Conservation (phyloP, 2,888 invertebrate species). For the Seladonia tumulorum region DNA sequence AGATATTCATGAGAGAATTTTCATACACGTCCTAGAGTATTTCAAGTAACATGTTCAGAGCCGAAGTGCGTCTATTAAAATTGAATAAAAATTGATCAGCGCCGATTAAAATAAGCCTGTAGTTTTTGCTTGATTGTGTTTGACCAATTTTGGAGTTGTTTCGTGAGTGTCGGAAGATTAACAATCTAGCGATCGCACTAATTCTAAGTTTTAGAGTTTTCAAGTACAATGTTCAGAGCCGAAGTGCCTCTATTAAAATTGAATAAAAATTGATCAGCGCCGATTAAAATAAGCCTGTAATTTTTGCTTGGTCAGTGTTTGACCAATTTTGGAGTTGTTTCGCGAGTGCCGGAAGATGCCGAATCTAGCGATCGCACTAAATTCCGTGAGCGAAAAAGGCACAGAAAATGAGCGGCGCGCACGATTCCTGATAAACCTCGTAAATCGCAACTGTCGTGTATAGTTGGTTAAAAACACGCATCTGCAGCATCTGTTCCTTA, state of each 20-base stretch:
- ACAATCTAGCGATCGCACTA: too few species aligned
- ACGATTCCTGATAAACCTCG: constrained; percentile 18
- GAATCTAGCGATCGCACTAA: constrained; percentile 1
- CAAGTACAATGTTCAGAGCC: background rate
- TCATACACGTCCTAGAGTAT: too few species aligned
- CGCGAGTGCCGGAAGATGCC: background rate
- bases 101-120: background rate
- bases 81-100: background rate
- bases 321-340: background rate
- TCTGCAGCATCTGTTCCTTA: constrained; percentile 34
- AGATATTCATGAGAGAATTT: too few species aligned
- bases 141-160: too few species aligned
- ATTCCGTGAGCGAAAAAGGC: background rate
- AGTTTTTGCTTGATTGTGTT: background rate
- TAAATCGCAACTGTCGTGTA: constrained; percentile 33
- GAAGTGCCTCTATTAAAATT: background rate
- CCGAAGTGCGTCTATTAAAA: background rate
- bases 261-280: background rate
- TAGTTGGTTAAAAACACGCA: constrained; percentile 23
- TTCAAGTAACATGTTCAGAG: background rate
- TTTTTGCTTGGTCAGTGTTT: background rate
- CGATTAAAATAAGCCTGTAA: background rate
- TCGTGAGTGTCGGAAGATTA: too few species aligned
- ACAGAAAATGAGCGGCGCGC: constrained; percentile 12
- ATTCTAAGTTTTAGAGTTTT: background rate